These are phyloP conservation scores for Darevskia nairensis DNA, from an alignment of 2,797 vertebrate genomes.

Conservation along the genomic window DNA sequence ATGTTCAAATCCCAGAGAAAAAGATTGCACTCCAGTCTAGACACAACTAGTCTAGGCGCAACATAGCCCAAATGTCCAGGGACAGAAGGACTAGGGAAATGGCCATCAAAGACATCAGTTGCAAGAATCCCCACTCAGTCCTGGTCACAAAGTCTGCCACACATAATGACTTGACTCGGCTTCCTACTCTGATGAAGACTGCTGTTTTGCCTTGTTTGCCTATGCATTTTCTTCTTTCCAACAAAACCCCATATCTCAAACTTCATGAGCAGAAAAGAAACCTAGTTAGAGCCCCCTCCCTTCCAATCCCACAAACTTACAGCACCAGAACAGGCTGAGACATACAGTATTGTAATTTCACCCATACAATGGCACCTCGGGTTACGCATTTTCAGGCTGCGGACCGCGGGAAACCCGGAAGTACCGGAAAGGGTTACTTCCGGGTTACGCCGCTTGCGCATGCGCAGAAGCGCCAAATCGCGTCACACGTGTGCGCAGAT, in stretches of 20 bases:
- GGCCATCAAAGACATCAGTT: background rate
- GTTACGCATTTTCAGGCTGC: too few relatives aligned
- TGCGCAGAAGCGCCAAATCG: too few relatives aligned
- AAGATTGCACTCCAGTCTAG: background rate
- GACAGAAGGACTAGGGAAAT: background rate
- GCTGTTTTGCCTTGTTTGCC: background rate
- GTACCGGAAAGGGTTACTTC: too few relatives aligned
- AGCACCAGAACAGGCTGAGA: background rate
- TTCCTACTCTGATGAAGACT: background rate
- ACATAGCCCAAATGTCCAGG: background rate
- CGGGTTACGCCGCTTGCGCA: too few relatives aligned
- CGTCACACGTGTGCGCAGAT: too few relatives aligned
- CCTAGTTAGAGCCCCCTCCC: too few relatives aligned
- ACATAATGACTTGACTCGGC: background rate
- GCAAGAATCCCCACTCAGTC: background rate
- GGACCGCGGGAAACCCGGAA: too few relatives aligned
- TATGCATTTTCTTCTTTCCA: background rate
- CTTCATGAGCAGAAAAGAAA: background rate
- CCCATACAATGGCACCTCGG: background rate
- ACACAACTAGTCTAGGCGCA: background rate
- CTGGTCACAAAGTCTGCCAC: background rate
- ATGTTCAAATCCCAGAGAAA: background rate
- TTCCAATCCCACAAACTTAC: background rate
- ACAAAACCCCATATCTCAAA: background rate
- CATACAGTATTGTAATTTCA: background rate